Evolutionary conservation across 1,140 invertebrate species (phyloP).

Genomic region (Macrobrachium nipponense): DNA sequence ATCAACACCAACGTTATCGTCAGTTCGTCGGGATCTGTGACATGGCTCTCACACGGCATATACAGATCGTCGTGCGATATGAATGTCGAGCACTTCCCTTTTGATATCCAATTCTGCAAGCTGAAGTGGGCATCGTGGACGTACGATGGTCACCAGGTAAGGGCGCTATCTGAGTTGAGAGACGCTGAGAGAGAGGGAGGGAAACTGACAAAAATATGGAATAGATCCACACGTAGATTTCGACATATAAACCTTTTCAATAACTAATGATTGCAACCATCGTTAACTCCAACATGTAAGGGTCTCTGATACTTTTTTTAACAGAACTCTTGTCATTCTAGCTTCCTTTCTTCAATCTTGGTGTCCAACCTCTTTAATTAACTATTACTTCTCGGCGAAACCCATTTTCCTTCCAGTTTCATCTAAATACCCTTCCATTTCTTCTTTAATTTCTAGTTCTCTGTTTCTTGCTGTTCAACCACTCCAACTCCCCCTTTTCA

Average conservation of each 20-base stretch:
- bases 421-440: too few species aligned
- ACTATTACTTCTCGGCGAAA: too few species aligned
- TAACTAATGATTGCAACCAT: neutral
- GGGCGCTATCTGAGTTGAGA: neutral
- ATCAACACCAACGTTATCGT: constrained; percentile 88
- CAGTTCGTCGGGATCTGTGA: constrained; percentile 75
- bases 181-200: neutral
- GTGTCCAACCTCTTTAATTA: too few species aligned
- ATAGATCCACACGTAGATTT: neutral
- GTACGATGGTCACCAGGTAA: constrained; percentile 92
- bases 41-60: constrained; percentile 84
- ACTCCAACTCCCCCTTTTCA: too few species aligned
- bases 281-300: neutral
- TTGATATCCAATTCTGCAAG: constrained; percentile 90
- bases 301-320: neutral
- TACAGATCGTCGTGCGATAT: constrained; percentile 90
- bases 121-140: constrained; percentile 98
- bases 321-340: neutral
- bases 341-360: neutral
- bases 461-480: neutral
- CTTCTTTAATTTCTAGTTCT: neutral
- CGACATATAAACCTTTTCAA: neutral
- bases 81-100: constrained; percentile 94
- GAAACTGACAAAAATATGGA: neutral
- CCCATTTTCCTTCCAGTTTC: too few species aligned